Base-by-base conservation (phyloP, 2,888 invertebrate species). In the Heliconius cydno region DNA sequence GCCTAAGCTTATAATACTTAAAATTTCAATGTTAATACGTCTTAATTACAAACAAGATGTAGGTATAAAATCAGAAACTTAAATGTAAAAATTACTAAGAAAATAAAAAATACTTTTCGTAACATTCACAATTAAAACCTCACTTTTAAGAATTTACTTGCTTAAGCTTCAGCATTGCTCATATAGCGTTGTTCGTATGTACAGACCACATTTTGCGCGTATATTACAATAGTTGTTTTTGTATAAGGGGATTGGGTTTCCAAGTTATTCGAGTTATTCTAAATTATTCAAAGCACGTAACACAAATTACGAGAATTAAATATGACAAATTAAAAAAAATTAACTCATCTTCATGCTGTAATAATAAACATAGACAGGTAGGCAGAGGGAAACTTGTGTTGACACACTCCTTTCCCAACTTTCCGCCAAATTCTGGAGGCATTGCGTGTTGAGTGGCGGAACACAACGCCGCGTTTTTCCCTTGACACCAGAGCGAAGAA, bases 201-300 rank as follows among this genome's bases (percentile, higher is more conserved):
- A 70, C 25, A 70, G 41, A 46, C 13, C 13, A 70, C 25, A 46
- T 70, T 25, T 70, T 46, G 25, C 15, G 5, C n/a, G n/a, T 68
- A 41, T 25, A 15, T 70, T 25, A 41, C 70, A 46, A 70, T 15
- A 19, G 70, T 68, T 68, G 38, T 38, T 68, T 68, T 68, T 38
- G 22, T 68, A 38, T 22, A 38, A n/a, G n/a, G 67, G 38, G 30
- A 68, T 68, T 12, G 22, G 22, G n/a, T n/a, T n/a, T 38, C 22
- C 22, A 52, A 19, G 7, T 52, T 52, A 19, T 52, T 52, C 1
- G 12, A n/a, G 19, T 10, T 22, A 34, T 22, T 34, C 22, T 67
- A 34, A 30, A 30, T 34, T 34, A 41, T 65, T 7, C 13, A 13
- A 68, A 41, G 15, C n/a, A 13, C 13, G 68, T n/a, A 68, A 25